Percentiles rank a stretch among this genome's conserved stretches.
Evolutionary conservation across 2,113 vertebrate species (phyloP).

Genomic region (Hydrochoerus hydrochaeris): DNA sequence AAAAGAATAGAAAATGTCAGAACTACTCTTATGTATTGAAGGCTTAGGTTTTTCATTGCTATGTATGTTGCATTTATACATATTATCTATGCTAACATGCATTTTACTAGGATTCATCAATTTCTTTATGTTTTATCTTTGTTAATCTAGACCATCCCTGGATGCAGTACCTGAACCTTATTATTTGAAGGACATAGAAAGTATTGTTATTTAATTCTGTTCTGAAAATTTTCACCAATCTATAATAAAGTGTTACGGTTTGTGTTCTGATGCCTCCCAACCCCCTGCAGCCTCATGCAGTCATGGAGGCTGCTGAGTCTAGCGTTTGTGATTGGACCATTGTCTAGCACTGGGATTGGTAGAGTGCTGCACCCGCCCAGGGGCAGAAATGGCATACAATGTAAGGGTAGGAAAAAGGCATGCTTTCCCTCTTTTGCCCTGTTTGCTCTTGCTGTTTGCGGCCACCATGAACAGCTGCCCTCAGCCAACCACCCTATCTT

Average conservation of each 20-base stretch:
- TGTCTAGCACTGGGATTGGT: no score
- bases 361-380: no score
- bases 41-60: not conserved
- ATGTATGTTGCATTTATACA: not conserved
- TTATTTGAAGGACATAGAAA: not conserved
- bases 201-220: not conserved
- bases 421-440: no score
- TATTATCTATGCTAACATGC: not conserved
- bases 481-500: no score
- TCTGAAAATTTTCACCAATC: not conserved
- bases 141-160: not conserved
- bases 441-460: no score
- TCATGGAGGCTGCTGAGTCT: no score
- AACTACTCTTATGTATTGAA: not conserved
- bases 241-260: not conserved
- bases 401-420: no score
- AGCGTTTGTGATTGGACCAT: no score
- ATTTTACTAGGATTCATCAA: not conserved
- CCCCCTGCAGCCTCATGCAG: no score
- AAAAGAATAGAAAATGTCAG: not conserved
- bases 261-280: no score
- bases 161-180: not conserved
- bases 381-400: no score
- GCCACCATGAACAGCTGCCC: no score
- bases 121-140: not conserved